Conservation (phyloP, 2,888 invertebrate species). For the Drosophila fungiperda region DNA sequence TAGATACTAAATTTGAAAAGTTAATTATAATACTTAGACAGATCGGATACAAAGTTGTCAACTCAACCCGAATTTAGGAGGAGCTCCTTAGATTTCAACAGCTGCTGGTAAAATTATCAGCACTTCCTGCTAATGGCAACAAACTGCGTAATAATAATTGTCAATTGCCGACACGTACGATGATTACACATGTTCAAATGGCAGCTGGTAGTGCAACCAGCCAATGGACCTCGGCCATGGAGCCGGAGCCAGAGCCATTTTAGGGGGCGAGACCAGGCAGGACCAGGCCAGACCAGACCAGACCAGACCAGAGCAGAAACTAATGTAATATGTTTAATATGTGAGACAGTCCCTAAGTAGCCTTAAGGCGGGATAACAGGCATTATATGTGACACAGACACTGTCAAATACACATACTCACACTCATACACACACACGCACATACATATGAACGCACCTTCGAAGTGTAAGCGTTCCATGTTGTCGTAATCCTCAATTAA, state of each 20-base stretch:
- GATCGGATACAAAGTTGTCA: background rate
- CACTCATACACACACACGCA: constrained; percentile 15
- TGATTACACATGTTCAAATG: constrained; percentile 75
- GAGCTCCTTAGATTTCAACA: constrained; percentile 28
- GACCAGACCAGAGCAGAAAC: constrained; percentile 50
- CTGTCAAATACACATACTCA: constrained; percentile 19
- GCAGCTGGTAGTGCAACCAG: constrained; percentile 55
- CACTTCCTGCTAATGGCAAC: constrained; percentile 76
- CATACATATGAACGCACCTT: constrained; percentile 22
- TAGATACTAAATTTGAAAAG: background rate
- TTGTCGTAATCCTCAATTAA: constrained; percentile 82
- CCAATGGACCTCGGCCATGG: constrained; percentile 18
- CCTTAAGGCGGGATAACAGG: constrained; percentile 80
- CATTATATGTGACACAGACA: constrained; percentile 66
- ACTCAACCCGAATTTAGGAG: background rate
- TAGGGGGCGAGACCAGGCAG: constrained; percentile 17
- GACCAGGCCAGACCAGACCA: constrained; percentile 38
- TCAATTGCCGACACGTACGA: constrained; percentile 79
- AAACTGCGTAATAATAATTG: constrained; percentile 78
- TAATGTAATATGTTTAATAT: constrained; percentile 79
- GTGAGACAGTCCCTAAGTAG: constrained; percentile 81
- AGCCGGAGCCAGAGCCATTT: constrained; percentile 3
- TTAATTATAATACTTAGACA: background rate
- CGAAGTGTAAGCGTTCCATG: constrained; percentile 35
- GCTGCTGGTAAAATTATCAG: constrained; percentile 55